Evolutionary conservation across 2,797 vertebrate species (phyloP).

Genomic region (Vireo griseus): DNA sequence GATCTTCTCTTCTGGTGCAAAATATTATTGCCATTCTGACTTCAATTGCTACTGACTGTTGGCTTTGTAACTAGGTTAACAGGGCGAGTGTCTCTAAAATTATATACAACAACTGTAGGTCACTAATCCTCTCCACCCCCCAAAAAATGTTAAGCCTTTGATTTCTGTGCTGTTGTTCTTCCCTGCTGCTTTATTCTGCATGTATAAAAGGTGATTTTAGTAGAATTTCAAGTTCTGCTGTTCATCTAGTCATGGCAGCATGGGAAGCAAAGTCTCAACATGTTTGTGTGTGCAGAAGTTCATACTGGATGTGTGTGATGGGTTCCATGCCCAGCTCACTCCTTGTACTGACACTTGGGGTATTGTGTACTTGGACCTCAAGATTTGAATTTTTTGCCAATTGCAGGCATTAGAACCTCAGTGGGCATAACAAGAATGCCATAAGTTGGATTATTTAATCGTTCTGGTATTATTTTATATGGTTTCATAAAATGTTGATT

Average conservation of each 20-base stretch:
- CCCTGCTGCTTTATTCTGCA: neutral
- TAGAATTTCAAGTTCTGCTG: neutral
- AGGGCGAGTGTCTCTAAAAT: slow-evolving; percentile 24
- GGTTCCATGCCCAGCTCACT: neutral
- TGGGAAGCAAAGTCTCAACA: neutral
- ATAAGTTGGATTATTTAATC: neutral
- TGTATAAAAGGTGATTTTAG: neutral
- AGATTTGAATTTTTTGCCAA: neutral
- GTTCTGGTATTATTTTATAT: neutral
- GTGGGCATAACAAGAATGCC: neutral
- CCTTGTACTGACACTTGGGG: neutral
- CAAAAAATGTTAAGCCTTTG: slow-evolving; percentile 41
- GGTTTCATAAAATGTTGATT: neutral
- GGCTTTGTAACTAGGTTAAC: slow-evolving; percentile 38
- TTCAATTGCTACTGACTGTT: slow-evolving; percentile 3
- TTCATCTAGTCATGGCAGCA: neutral
- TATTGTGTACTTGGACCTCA: neutral
- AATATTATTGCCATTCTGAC: neutral
- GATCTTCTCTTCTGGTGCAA: neutral
- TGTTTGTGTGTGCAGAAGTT: neutral
- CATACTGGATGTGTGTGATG: neutral
- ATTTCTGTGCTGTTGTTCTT: slow-evolving; percentile 5
- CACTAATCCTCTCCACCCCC: slow-evolving; percentile 34
- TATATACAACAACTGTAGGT: slow-evolving; percentile 30
- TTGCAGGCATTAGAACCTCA: neutral